phyloP scores from a whole-genome alignment of 2,888 invertebrate genomes.

The Cosmopolites sordidus region DNA sequence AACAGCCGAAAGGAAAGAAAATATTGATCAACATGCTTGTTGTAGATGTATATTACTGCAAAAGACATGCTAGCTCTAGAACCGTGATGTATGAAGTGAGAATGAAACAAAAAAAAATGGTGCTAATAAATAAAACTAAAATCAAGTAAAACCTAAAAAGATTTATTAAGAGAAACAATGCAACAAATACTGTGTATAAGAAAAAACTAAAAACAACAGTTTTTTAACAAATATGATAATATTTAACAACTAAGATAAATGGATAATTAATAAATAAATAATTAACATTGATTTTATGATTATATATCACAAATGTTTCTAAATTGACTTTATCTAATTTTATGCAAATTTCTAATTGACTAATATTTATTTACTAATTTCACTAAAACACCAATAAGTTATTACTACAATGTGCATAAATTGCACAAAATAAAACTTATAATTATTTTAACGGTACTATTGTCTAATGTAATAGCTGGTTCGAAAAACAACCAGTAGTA shows the following conservation, averaged over 20 bases:
- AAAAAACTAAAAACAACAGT: neutral
- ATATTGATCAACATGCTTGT: neutral
- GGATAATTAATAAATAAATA: too few relatives aligned
- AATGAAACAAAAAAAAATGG: slow-evolving; percentile 4
- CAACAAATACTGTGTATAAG: neutral
- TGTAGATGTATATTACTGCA: neutral
- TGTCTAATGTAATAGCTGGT: too few relatives aligned
- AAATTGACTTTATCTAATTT: neutral
- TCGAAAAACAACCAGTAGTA: too few relatives aligned
- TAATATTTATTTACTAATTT: too few relatives aligned
- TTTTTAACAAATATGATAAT: too few relatives aligned
- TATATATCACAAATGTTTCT: neutral
- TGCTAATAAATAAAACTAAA: slow-evolving; percentile 11
- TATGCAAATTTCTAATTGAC: too few relatives aligned
- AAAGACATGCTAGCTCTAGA: neutral
- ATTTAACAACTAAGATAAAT: too few relatives aligned
- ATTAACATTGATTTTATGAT: too few relatives aligned
- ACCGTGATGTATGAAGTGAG: neutral
- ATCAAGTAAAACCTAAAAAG: slow-evolving; percentile 9
- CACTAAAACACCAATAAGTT: too few relatives aligned
- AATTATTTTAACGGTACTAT: too few relatives aligned
- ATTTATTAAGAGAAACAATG: slow-evolving; percentile 15
- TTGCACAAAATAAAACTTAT: too few relatives aligned
- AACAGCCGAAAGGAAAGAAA: neutral
- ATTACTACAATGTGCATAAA: too few relatives aligned